Percentiles rank a stretch among this genome's conserved stretches.
Conservation (phyloP, 2,113 vertebrate species). For the Lipophrys pholis region DNA sequence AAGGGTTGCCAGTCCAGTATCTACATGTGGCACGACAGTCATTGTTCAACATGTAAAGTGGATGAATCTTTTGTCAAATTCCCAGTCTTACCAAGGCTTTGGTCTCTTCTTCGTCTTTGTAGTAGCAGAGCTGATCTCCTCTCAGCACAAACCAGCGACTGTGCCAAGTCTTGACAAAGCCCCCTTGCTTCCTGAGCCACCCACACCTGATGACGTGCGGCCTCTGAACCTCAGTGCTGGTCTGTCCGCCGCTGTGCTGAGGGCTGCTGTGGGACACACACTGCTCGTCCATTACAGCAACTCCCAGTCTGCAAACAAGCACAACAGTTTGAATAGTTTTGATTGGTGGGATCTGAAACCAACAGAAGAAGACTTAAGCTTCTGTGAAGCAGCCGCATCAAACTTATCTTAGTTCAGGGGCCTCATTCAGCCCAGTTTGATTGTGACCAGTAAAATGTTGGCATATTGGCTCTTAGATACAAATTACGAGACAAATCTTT, state of each 20-base stretch:
- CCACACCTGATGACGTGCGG: constrained; percentile 87
- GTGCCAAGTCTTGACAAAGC: constrained; percentile 99
- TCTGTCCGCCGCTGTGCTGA: constrained; percentile 64
- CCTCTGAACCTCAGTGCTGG: constrained; percentile 52
- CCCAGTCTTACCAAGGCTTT: constrained; percentile 91
- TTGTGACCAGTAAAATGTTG: no score
- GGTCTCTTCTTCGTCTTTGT: constrained; percentile 98
- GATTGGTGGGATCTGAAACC: not conserved
- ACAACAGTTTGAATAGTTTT: not conserved
- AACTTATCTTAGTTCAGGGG: no score
- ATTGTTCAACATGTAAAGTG: no score
- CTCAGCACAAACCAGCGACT: constrained; percentile 97
- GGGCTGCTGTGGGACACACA: constrained; percentile 78
- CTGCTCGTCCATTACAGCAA: constrained; percentile 89
- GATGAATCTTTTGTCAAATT: no score
- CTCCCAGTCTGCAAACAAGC: constrained; percentile 39
- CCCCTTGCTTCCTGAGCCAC: constrained; percentile 98
- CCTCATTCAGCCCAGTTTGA: no score
- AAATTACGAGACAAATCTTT: no score
- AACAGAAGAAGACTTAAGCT: not conserved
- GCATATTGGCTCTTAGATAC: no score
- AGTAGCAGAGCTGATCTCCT: constrained; percentile 94
- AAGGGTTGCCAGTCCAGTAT: no score
- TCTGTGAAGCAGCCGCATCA: no score
- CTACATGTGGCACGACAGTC: no score